Conservation (phyloP, 30 jellyfish, hydroid and myxozoan species). For the Mastigias papua region DNA sequence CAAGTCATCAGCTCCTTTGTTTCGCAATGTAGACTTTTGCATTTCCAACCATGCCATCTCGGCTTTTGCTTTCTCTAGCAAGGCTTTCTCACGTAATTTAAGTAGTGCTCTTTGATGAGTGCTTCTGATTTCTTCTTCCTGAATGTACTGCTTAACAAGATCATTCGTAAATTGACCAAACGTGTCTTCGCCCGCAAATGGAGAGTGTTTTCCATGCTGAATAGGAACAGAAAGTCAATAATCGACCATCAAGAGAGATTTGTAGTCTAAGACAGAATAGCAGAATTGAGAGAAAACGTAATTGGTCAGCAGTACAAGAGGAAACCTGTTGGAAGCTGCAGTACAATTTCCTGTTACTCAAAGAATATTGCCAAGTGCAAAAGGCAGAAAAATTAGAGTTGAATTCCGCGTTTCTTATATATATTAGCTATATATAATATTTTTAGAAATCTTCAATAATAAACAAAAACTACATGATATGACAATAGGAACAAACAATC, state of each 20-base stretch:
- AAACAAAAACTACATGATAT: no score
- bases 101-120: constrained; percentile 90
- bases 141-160: constrained; percentile 89
- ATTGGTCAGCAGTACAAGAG: no score
- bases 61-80: constrained; percentile 91
- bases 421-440: no score
- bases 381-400: no score
- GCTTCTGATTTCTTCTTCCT: constrained; percentile 93
- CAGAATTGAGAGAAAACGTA: no score
- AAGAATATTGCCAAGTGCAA: no score
- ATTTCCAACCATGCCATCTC: constrained; percentile 95
- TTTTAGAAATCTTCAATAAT: no score
- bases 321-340: no score
- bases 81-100: constrained; percentile 89
- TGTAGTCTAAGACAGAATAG: no score
- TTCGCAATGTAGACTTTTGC: constrained; percentile 78
- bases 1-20: constrained; percentile 87
- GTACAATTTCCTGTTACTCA: no score
- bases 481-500: neutral
- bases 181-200: constrained; percentile 93
- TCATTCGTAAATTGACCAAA: constrained; percentile 83
- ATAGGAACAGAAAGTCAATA: neutral
- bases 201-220: constrained; percentile 78
- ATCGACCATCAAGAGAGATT: neutral
- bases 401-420: no score